Evolutionary conservation across 2,888 invertebrate species (phyloP).

Genomic region (Xylocampa areola): DNA sequence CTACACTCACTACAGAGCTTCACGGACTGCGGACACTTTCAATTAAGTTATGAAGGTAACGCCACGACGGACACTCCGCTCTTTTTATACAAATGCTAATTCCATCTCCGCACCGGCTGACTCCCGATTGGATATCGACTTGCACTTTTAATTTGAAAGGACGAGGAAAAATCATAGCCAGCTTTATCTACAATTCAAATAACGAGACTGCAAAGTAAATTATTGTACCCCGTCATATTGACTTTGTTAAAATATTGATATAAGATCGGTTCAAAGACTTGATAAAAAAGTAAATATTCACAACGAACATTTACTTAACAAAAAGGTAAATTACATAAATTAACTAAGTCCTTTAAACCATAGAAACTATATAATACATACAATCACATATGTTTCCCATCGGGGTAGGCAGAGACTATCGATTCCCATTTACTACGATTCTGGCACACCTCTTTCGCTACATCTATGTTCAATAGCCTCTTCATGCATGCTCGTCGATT

Average conservation of each 20-base stretch:
- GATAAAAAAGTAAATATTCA: too few relatives aligned
- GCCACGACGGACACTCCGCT: conserved; percentile 35
- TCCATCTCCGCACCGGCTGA: conserved; percentile 37
- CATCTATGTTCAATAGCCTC: too few relatives aligned
- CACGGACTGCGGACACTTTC: conserved; percentile 8
- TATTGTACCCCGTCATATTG: conserved; percentile 11
- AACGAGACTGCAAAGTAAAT: conserved; percentile 32
- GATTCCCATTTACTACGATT: too few relatives aligned
- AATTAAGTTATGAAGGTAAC: conserved; percentile 49
- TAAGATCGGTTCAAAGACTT: too few relatives aligned
- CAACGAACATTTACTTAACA: too few relatives aligned
- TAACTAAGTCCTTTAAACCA: too few relatives aligned
- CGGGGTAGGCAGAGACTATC: too few relatives aligned
- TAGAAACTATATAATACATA: too few relatives aligned
- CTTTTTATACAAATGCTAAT: conserved; percentile 65
- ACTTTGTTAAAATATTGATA: conserved; percentile 12
- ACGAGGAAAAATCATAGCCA: conserved; percentile 32
- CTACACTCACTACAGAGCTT: not conserved
- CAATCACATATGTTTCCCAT: too few relatives aligned
- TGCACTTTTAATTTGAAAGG: conserved; percentile 57
- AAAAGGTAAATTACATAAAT: too few relatives aligned
- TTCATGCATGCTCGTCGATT: too few relatives aligned
- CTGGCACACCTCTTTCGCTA: too few relatives aligned
- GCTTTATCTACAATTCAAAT: conserved; percentile 44
- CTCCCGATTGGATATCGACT: conserved; percentile 58